Evolutionary conservation across 2,797 vertebrate genomes (phyloP), one percentile per base, ranked within the genome.

Genomic region (Cuculus canorus): DNA sequence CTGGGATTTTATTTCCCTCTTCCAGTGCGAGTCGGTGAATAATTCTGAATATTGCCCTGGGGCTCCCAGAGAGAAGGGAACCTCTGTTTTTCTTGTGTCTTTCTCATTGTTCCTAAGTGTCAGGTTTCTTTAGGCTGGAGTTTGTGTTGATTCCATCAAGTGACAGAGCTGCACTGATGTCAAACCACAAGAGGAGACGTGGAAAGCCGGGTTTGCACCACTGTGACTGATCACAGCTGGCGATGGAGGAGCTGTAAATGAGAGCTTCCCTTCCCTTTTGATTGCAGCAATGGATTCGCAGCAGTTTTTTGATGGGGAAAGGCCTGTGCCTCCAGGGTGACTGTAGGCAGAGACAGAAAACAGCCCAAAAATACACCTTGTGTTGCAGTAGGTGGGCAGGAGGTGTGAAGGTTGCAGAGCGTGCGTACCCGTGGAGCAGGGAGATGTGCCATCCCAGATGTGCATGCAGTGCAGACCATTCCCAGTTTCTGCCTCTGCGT

Each of bases 71-170:
- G 33, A 59, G 47, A 78, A 81, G 39, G 17, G 39, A 72, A 10
- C 5, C 0, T 43, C 1, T 0, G 18, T 68, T 86, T 80, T 66
- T 21, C 56, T 59, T 23, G 13, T 70, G 60, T 54, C 37, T 63
- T 83, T 90, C 43, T 60, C 0, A 84, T 92, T 86, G 53, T 85
- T 87, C 28, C 28, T 56, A 18, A 81, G 63, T 57, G 53, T 37
- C 48, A 37, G 35, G 41, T 82, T 88, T 72, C 59, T 88, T 43
- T n/a, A n/a, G 63, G 19, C 32, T 57, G 61, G 23, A 65, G 33
- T 72, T 93, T 81, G 61, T 64, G 77, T 45, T 61, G 53, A n/a
- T 80, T 87, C 57, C 69, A 78, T 65, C 68, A 86, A 11, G 66
- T 78, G 48, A 9, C 45, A 32, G 72, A 88, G 64, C 76, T 57